These are phyloP conservation scores for Hemiscyllium ocellatum DNA, from an alignment of 2,113 vertebrate species.

Conservation along the genomic window DNA sequence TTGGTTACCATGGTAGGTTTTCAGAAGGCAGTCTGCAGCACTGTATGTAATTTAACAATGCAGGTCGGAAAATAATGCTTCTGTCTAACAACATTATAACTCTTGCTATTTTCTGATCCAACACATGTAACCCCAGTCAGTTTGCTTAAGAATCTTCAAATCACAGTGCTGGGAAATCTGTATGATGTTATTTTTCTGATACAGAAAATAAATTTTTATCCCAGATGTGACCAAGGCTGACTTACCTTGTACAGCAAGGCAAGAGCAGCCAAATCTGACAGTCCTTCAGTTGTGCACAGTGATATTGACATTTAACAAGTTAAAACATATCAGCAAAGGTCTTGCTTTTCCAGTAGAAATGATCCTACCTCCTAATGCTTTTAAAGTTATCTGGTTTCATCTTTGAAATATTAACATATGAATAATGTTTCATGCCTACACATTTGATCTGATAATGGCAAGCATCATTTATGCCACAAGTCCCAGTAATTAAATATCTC, in stretches of 20 bases:
- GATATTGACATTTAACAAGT: not conserved
- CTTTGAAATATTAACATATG: not conserved
- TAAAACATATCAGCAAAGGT: not conserved
- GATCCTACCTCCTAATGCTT: too few relatives aligned
- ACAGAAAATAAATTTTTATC: not conserved
- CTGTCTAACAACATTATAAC: not conserved
- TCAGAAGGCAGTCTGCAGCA: not conserved
- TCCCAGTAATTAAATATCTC: too few relatives aligned
- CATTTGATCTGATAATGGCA: too few relatives aligned
- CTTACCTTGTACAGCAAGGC: not conserved
- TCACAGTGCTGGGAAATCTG: not conserved
- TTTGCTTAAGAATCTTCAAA: not conserved
- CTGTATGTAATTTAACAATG: not conserved
- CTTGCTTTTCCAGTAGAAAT: not conserved
- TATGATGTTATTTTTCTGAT: not conserved
- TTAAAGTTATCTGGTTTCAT: not conserved
- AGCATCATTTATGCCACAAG: too few relatives aligned
- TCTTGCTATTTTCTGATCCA: not conserved
- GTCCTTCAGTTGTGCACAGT: not conserved
- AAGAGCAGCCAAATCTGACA: not conserved
- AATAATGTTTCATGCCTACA: not conserved
- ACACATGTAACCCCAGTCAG: not conserved
- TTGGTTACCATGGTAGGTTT: not conserved
- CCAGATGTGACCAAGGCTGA: not conserved
- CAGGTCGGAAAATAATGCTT: not conserved